Evolutionary conservation across 2,888 invertebrate species (phyloP).

Genomic region (Epinotia bilunana): DNA sequence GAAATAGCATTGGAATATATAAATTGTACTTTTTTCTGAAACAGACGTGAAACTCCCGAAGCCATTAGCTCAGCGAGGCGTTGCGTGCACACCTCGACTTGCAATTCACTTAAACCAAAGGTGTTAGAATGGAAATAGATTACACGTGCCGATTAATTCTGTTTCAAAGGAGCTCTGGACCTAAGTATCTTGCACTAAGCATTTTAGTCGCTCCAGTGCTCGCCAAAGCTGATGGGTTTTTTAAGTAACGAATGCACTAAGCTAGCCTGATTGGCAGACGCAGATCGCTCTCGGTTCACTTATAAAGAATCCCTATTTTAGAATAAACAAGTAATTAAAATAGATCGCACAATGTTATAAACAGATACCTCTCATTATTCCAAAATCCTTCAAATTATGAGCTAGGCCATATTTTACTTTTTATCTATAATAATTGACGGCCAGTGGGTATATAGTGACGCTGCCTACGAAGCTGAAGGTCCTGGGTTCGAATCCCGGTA

Average conservation of each 20-base stretch:
- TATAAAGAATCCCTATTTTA: conserved; percentile 5
- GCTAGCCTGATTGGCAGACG: conserved; percentile 18
- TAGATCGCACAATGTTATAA: conserved; percentile 2
- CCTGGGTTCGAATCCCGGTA: too few relatives aligned
- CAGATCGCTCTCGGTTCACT: conserved; percentile 29
- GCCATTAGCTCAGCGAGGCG: conserved; percentile 28
- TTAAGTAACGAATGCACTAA: conserved; percentile 37
- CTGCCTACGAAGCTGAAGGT: too few relatives aligned
- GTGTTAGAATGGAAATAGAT: conserved; percentile 21
- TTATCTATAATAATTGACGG: too few relatives aligned
- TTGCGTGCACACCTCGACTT: conserved; percentile 28
- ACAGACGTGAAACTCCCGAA: conserved; percentile 20
- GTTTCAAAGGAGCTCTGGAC: conserved; percentile 4
- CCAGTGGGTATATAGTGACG: too few relatives aligned
- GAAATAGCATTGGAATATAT: conserved; percentile 23
- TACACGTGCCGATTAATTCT: conserved; percentile 21
- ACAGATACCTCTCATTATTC: background rate
- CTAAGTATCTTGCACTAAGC: conserved; percentile 18
- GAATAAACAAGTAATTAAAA: conserved; percentile 29
- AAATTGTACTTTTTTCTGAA: conserved; percentile 10
- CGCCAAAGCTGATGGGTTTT: conserved; percentile 34
- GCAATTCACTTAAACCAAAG: conserved; percentile 29
- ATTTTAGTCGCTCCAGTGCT: conserved; percentile 20
- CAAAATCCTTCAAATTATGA: background rate
- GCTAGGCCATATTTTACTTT: background rate